phyloP scores from a whole-genome alignment of 1,140 invertebrate species.

The Lasioglossum baleicum region DNA sequence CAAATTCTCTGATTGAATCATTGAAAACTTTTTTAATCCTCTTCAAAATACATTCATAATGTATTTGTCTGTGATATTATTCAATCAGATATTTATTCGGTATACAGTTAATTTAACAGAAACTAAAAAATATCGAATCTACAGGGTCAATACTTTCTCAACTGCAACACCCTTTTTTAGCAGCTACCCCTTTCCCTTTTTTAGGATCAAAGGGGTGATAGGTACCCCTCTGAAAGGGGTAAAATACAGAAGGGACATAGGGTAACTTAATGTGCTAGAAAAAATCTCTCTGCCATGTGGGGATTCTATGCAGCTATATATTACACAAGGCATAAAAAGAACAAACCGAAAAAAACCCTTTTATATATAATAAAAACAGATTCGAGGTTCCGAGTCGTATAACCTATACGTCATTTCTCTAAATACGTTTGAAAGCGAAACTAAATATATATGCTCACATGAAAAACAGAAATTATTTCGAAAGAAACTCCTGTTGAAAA shows the following conservation, averaged over 20 bases:
- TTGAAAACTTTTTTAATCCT: background rate
- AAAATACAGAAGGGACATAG: constrained; percentile 42
- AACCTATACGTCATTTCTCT: no score
- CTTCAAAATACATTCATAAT: constrained; percentile 17
- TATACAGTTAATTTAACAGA: background rate
- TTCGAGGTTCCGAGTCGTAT: background rate
- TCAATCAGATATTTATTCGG: background rate
- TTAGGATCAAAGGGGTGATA: constrained; percentile 69
- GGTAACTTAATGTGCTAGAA: constrained; percentile 40
- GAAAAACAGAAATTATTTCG: no score
- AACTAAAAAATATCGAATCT: constrained; percentile 15
- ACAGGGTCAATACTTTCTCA: constrained; percentile 60
- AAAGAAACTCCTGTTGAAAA: no score
- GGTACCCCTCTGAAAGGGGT: constrained; percentile 68
- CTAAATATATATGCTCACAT: no score
- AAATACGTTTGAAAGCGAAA: no score
- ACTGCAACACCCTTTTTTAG: constrained; percentile 70
- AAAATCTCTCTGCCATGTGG: constrained; percentile 22
- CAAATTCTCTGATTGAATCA: background rate
- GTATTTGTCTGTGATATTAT: background rate
- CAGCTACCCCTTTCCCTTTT: constrained; percentile 75
- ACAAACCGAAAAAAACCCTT: background rate
- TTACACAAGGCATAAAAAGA: background rate
- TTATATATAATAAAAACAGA: background rate
- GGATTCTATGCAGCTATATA: background rate